Evolutionary conservation across 2,797 vertebrate species (phyloP), one percentile per base, ranked within the genome.

Genomic region (Gallinago solitaria): DNA sequence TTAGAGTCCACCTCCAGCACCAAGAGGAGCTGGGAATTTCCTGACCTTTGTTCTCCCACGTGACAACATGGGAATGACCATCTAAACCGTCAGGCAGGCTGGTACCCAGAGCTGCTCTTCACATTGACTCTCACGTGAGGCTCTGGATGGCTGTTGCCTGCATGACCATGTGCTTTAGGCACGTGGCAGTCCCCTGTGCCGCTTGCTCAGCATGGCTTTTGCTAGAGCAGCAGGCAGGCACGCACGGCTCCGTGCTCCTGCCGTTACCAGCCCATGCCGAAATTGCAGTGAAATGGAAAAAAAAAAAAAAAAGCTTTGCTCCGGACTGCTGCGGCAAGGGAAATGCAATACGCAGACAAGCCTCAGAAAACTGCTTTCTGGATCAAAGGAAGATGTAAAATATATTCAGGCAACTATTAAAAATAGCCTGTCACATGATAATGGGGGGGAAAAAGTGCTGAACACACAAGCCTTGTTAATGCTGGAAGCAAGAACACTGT

Each of bases 101-200:
- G 92, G 84, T 57, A 19, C 64, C 1, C 0, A 56, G 82, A 5
- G 47, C 85, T 73, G 86, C 93, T 91, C 39, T 92, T 63, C 89
- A 89, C 95, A 90, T 92, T 71, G 61, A 60, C 89, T 83, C 95
- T 96, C 75, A 51, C 80, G 93, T 94, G 83, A 96, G 89, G 89
- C 91, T 48, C 16, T 7, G 70, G 83, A 30, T 83, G 95, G 93
- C 92, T 41, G 84, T 28, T 89, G 89, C 84, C 90, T 74, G 85
- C 80, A 6, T 85, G 67, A 41, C 97, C 83, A 51, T 96, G 97
- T 96, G 97, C 96, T 90, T 32, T 20, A 16, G 89, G 93, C 98
- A 98, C 96, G 95, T 96, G 97, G 95, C 74, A 33, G 54, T 83
- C 86, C 97, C 97, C 96, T 94, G 92, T 96, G 93, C 94, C 27